Evolutionary conservation across 1,140 invertebrate genomes (phyloP).

Genomic region (Bombus superbus): DNA sequence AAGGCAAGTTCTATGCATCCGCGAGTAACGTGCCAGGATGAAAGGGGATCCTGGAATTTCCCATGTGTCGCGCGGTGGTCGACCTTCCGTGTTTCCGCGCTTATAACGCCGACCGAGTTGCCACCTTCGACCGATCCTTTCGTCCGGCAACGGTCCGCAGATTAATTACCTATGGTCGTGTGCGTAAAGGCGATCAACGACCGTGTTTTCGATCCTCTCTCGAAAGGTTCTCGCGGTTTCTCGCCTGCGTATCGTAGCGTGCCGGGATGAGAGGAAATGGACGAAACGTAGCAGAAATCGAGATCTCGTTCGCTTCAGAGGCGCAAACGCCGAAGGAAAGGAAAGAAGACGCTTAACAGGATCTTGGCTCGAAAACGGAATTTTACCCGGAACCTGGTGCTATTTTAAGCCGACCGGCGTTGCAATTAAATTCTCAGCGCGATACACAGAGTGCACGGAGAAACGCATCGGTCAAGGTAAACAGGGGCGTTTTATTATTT

Average conservation of each 20-base stretch:
- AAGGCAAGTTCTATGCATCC: constrained; percentile 14
- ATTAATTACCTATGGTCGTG: neutral
- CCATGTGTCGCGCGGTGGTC: constrained; percentile 24
- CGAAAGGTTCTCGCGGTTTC: neutral
- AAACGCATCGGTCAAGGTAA: constrained; percentile 68
- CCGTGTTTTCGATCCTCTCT: neutral
- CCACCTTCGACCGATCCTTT: neutral
- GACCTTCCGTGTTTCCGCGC: neutral
- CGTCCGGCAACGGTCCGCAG: neutral
- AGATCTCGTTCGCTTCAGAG: no score
- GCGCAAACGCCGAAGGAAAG: no score
- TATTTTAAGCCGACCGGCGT: constrained; percentile 32
- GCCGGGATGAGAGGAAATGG: no score
- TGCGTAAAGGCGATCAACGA: constrained; percentile 4
- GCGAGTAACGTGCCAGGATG: constrained; percentile 10
- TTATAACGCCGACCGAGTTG: neutral
- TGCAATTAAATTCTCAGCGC: constrained; percentile 54
- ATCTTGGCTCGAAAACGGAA: neutral
- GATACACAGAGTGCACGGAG: constrained; percentile 19
- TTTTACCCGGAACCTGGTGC: neutral
- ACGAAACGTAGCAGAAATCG: no score
- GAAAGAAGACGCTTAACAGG: no score
- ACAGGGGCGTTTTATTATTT: constrained; percentile 80
- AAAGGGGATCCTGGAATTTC: constrained; percentile 35
- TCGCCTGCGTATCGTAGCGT: no score